These are phyloP conservation scores for Drosophila pectinifera DNA, from an alignment of 1,140 invertebrate genomes.

Conservation along the genomic window DNA sequence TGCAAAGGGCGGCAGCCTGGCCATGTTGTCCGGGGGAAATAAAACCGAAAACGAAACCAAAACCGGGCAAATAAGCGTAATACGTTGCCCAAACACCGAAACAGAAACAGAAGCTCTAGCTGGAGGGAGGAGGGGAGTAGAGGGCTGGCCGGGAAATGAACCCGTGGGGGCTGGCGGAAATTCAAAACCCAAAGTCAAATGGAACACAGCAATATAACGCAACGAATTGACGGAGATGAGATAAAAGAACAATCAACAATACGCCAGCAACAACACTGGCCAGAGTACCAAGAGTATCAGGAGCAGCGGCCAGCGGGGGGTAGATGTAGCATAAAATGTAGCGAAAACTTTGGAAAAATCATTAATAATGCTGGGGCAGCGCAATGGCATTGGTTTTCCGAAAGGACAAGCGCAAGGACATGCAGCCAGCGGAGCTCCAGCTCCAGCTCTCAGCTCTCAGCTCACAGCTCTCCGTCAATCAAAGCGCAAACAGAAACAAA, in stretches of 20 bases:
- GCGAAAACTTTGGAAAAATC: conserved; percentile 83
- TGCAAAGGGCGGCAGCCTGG: conserved; percentile 30
- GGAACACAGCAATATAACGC: conserved; percentile 79
- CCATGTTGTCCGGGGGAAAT: conserved; percentile 30
- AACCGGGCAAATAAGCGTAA: conserved; percentile 65
- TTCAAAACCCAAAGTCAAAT: conserved; percentile 82
- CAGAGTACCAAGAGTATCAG: conserved; percentile 17
- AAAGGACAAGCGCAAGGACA: conserved; percentile 83
- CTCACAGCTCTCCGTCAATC: conserved; percentile 76
- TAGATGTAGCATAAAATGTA: conserved; percentile 81
- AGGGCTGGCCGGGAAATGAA: conserved; percentile 27
- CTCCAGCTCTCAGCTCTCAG: too few species aligned
- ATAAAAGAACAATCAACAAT: conserved; percentile 84
- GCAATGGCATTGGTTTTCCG: conserved; percentile 69
- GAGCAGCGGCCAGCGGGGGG: conserved; percentile 36
- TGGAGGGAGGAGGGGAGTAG: background rate
- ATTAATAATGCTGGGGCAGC: conserved; percentile 79
- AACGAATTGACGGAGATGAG: conserved; percentile 81
- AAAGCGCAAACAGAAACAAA: conserved; percentile 84
- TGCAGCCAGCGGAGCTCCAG: conserved; percentile 49
- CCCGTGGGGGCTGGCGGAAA: conserved; percentile 64
- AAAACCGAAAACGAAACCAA: conserved; percentile 44
- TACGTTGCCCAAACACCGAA: conserved; percentile 56
- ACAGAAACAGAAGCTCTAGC: conserved; percentile 28
- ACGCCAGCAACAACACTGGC: conserved; percentile 49